Percentiles rank a stretch among this genome's conserved stretches.
These are phyloP conservation scores for Exephanes ischioxanthus DNA, from an alignment of 2,888 invertebrate genomes.

Conservation along the genomic window DNA sequence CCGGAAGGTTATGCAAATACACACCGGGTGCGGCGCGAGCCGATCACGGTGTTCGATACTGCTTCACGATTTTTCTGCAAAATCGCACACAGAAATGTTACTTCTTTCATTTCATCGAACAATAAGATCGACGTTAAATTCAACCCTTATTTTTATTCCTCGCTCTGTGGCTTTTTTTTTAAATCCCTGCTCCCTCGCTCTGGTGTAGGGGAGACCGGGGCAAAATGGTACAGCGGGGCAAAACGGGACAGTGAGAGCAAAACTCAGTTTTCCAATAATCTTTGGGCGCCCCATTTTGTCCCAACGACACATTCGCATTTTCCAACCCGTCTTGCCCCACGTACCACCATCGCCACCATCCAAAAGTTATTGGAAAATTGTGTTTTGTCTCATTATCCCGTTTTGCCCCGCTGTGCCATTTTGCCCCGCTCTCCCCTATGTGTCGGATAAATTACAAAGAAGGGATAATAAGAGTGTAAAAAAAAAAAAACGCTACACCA, in stretches of 20 bases:
- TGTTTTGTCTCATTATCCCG: too few relatives aligned
- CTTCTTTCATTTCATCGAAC: conserved; percentile 11
- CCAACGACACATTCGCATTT: too few relatives aligned
- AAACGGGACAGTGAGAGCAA: too few relatives aligned
- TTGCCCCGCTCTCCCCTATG: too few relatives aligned
- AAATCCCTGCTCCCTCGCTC: not conserved
- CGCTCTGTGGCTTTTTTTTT: conserved; percentile 4
- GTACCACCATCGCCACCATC: too few relatives aligned
- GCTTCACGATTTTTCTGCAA: not conserved
- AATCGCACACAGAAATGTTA: not conserved
- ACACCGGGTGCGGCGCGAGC: not conserved
- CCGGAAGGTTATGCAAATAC: not conserved
- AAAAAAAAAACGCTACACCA: not conserved
- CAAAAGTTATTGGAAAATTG: too few relatives aligned
- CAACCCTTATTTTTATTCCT: conserved; percentile 42
- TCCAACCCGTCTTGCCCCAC: too few relatives aligned
- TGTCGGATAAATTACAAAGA: not conserved
- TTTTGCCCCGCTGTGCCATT: too few relatives aligned
- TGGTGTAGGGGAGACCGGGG: too few relatives aligned
- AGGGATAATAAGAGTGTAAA: not conserved
- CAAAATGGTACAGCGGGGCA: too few relatives aligned
- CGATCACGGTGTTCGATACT: not conserved
- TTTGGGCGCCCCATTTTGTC: too few relatives aligned
- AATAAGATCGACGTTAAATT: not conserved
- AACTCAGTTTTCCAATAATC: too few relatives aligned